Base-by-base conservation (phyloP, 2,888 invertebrate species). In the Lasiommata megera region DNA sequence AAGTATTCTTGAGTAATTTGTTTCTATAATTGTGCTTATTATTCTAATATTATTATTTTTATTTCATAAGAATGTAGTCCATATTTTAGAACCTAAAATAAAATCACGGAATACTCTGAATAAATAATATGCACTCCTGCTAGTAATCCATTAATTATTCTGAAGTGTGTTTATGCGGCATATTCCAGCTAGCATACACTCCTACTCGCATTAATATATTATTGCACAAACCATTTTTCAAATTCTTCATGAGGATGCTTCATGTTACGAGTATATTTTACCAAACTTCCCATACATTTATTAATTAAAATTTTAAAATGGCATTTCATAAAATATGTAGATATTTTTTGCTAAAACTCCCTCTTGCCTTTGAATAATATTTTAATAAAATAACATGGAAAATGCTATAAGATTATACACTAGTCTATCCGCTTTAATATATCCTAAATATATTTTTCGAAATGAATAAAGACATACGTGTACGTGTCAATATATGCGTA, bases 81-180 rank as follows among this genome's bases (percentile, higher is more conserved):
- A n/a, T n/a, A n/a, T n/a, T n/a, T n/a, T n/a, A n/a, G n/a, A n/a
- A n/a, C n/a, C n/a, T n/a, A 31, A 31, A 31, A 31, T 31, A 23
- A 46, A 46, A 46, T 14, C 31, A 16, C 6, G 11, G 31, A 46
- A 46, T 46, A 46, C 9, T 11, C 51, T 51, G 51, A 37, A 51
- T 52, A 31, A 52, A 52, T 52, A 16, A 31, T 41, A 52, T 40
- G 6, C 44, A 44, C 44, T 44, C 29, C 29, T 31, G 51, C 29
- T n/a, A 17, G 28, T 31, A 41, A 31, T 41, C 29, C 41, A 41
- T 41, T 41, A 31, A 52, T 23, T 18, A 52, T 41, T 41, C 29
- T 52, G 41, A 52, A 52, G 41, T 52, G 31, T 52, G 41, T 52
- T 52, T 52, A 40, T 52, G 41, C 52, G 29, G 40, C 31, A 41